Percentiles rank a stretch among this genome's conserved stretches.
Conservation (phyloP, 2,797 vertebrate genomes). For the Phoebastria nigripes region DNA sequence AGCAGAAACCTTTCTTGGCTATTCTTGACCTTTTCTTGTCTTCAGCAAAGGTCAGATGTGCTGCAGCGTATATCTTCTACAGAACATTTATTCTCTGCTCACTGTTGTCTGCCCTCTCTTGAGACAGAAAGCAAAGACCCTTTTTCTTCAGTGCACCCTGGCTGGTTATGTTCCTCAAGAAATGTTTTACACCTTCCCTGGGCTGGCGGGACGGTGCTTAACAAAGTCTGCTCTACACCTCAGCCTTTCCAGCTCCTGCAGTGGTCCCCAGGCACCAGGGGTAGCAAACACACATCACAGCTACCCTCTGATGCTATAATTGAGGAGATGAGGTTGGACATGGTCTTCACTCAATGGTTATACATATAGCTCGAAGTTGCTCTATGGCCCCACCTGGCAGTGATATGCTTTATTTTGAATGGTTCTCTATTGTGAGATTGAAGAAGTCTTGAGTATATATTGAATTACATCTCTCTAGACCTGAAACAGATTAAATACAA, state of each 20-base stretch:
- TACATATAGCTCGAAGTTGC: accelerated
- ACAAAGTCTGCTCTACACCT: background rate
- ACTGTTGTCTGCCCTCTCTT: background rate
- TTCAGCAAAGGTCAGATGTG: slow-evolving; percentile 37
- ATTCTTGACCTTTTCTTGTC: slow-evolving; percentile 30
- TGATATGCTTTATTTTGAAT: background rate
- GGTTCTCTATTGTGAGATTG: background rate
- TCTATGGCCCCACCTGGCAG: background rate
- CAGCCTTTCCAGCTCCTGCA: background rate
- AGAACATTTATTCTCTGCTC: background rate
- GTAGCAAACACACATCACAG: background rate
- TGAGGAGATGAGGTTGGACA: background rate
- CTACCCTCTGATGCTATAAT: background rate
- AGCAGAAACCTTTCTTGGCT: slow-evolving; percentile 30
- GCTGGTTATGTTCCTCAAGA: background rate
- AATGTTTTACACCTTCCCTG: background rate
- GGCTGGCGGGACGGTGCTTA: background rate
- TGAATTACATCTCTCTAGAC: background rate
- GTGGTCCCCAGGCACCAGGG: background rate
- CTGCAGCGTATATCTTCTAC: background rate
- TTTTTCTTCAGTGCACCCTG: background rate
- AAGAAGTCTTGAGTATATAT: background rate
- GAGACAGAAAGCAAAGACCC: background rate
- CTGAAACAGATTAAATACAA: background rate
- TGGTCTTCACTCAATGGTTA: background rate